Evolutionary conservation across 2,113 vertebrate species (phyloP).

Genomic region (Apistogramma diplotaenia): DNA sequence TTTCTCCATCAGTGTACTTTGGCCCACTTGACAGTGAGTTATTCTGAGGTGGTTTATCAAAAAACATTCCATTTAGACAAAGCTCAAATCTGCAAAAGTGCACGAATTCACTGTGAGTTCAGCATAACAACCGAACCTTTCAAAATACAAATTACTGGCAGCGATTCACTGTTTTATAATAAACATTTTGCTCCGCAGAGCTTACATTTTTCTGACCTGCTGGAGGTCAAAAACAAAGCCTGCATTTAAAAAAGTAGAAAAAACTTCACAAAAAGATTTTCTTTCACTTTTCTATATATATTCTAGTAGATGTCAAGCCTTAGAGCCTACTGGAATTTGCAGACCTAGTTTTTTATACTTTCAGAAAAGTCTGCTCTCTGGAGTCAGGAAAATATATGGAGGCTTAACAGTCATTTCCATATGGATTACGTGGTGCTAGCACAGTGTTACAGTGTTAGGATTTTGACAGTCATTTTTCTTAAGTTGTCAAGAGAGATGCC

Average conservation of each 20-base stretch:
- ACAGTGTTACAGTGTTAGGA: conserved; percentile 1
- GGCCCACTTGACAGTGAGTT: neutral
- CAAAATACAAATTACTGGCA: neutral
- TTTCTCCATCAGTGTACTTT: neutral
- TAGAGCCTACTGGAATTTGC: conserved; percentile 1
- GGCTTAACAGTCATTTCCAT: conserved; percentile 49
- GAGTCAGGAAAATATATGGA: conserved; percentile 24
- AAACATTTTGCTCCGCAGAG: neutral
- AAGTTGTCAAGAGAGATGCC: conserved; percentile 49
- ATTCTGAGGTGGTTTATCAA: neutral
- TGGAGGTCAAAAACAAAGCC: neutral
- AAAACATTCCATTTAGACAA: neutral
- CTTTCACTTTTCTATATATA: neutral
- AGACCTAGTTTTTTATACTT: conserved; percentile 21
- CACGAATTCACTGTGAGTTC: neutral
- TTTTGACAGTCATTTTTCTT: conserved; percentile 61
- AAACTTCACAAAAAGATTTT: neutral
- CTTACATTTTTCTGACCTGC: neutral
- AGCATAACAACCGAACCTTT: neutral
- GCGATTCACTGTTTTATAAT: neutral
- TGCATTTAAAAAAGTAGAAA: neutral
- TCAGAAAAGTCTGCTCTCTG: neutral
- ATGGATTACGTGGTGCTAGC: conserved; percentile 48
- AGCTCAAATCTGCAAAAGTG: neutral
- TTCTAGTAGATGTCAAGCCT: neutral